Evolutionary conservation across 2,797 vertebrate species (phyloP), one percentile per base, ranked within the genome.

Genomic region (Mareca strepera): DNA sequence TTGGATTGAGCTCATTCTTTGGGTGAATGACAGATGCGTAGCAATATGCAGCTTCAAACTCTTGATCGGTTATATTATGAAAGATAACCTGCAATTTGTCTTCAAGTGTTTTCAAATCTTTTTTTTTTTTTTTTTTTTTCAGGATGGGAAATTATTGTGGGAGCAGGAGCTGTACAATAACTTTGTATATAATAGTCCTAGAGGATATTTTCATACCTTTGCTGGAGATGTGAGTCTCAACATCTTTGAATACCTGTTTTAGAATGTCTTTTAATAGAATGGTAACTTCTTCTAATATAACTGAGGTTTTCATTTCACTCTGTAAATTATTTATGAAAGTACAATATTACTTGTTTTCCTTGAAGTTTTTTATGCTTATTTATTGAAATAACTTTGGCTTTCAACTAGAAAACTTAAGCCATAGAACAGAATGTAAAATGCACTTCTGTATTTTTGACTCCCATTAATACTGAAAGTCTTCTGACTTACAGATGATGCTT

Each of bases 131-230:
- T 94, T 92, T 95, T 91, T 81, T 95, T 94, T 96, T 70, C 97
- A 99, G 99, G 99, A 99, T 96, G 99, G 99, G 64, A 99, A 98
- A 97, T 98, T 98, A 94, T 98, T 99, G 96, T 99, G 98, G 95
- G 99, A 99, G 93, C 99, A 99, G 97, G 99, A 99, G 92, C 98
- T 99, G 83, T 99, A 99, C 97, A 99, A 99, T 98, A 99, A 98
- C 97, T 99, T 99, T 98, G 97, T 98, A 97, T 98, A 99, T 98
- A 99, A 98, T 98, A 98, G 98, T 97, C 98, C 98, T 96, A 99
- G 98, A 98, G 96, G 98, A 84, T 99, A 99, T 98, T 99, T 99
- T 98, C 98, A 99, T 98, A 98, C 99, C 29, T 99, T 99, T 95
- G 97, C 98, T 96, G 99, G 99, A 98, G 99, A 99, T 92, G 99